Evolutionary conservation across 1,140 invertebrate species (phyloP), one percentile per base, ranked within the genome.

Genomic region (Nixonia krombeini): DNA sequence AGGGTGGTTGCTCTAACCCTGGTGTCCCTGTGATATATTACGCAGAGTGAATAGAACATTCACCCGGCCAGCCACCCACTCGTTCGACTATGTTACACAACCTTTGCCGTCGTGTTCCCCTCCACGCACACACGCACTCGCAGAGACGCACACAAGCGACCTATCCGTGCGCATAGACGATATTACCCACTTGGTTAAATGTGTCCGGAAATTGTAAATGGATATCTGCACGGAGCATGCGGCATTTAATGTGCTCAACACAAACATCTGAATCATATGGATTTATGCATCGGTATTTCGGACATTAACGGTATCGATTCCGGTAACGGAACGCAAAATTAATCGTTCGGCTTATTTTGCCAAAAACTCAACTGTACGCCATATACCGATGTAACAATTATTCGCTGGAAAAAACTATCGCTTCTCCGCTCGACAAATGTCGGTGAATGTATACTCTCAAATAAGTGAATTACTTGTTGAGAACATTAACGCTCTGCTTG

Each of bases 121-220:
- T 28, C 5, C 40, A 46, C 57, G 42, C 46, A 28, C 31, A 64
- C 16, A 13, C 58, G 31, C 40, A 21, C 15, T n/a, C n/a, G n/a
- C n/a, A n/a, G n/a, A 64, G 28, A 13, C 58, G 31, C 40, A 21
- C 15, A 13, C 16, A 29, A 35, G 56, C 45, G 29, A 12, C 28
- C 15, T 13, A 15, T 17, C 59, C 51, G 45, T 42, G 55, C 44
- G 40, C 47, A 51, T 33, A 44, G 52, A 35, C 12, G 8, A 42
- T 25, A 49, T 45, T 55, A 59, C 63, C 63, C 63, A 66, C 57
- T 70, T 56, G 70, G 58, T 71, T 64, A 75, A 75, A 71, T 67
- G 73, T 68, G 65, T 65, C 70, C 62, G 64, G 70, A 70, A 75
- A 75, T 56, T 46, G 68, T 73, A 73, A n/a, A 75, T 73, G 58